Base-by-base conservation (phyloP, 1,140 invertebrate genomes). In the Babylonia areolata region DNA sequence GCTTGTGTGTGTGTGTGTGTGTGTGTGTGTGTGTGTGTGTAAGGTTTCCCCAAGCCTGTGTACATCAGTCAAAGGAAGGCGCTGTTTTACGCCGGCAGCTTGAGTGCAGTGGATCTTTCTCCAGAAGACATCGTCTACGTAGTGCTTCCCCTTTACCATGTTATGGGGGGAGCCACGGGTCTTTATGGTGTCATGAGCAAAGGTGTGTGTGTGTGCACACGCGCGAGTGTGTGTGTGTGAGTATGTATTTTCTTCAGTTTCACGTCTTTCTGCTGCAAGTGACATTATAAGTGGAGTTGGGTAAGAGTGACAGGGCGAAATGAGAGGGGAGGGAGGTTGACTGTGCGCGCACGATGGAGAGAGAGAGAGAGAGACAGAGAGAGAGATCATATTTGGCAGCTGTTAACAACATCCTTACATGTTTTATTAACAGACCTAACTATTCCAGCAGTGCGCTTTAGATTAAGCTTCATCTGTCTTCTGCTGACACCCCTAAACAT, bases 111-210 rank as follows among this genome's bases (percentile, higher is more conserved):
- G 33, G 86, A 82, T 0, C 71, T 90, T 23, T 75, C 37, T 15
- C 75, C 87, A 15, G 78, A 87, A 3, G 93, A 93, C 82, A 88
- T 87, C 33, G 28, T 93, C 12, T 93, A 93, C 79, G 90, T 87
- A 23, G 85, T 81, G 39, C 88, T 92, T 5, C 93, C 93, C 20
- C 84, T 93, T 15, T 93, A 92, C 84, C 93, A 93, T 82, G 91
- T 88, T 85, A 87, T 91, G 35, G 92, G 91, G 5, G 89, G 88
- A 23, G 83, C 87, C 39, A 71, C 93, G 3, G 91, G 90, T 78
- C 71, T 93, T 0, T 90, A 89, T 46, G 86, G 86, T 2, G 78
- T 58, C 51, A 12, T 87, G 31, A 12, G 46, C 5, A 77, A 39
- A 85, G 87, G 87, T 85, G 28, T 31, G 77, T 77, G 33, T 20